These are phyloP conservation scores for Vireo griseus DNA, from an alignment of 2,797 vertebrate species.

Conservation along the genomic window DNA sequence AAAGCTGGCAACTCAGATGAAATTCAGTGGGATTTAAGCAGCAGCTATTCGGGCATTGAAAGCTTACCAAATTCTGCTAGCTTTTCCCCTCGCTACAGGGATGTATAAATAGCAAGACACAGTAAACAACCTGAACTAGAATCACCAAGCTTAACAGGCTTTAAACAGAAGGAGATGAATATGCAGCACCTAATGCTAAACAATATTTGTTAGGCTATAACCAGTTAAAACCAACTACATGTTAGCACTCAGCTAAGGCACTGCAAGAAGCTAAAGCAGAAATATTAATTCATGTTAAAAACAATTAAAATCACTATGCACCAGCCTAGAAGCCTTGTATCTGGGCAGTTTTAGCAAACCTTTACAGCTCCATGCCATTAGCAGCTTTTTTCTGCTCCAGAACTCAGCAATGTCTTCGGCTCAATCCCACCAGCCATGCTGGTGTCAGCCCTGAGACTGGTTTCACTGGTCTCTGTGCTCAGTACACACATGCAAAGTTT, in stretches of 20 bases:
- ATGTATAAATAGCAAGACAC: background rate
- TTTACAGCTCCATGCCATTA: background rate
- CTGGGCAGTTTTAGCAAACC: background rate
- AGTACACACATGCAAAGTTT: background rate
- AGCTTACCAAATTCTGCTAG: background rate
- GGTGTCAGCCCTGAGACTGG: background rate
- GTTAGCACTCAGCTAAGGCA: background rate
- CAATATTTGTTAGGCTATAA: background rate
- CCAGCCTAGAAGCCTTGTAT: background rate
- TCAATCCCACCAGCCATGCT: background rate
- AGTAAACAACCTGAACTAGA: slow-evolving; percentile 11
- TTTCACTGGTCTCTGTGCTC: background rate
- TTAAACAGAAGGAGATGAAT: background rate
- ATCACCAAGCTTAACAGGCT: background rate
- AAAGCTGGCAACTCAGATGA: slow-evolving; percentile 17
- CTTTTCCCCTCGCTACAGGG: background rate
- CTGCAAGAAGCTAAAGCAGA: background rate
- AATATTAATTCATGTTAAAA: background rate
- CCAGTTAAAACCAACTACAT: background rate
- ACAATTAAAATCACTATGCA: background rate
- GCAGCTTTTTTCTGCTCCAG: background rate
- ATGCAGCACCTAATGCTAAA: background rate
- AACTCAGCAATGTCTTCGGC: background rate
- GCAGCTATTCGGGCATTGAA: background rate
- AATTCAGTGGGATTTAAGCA: slow-evolving; percentile 20